phyloP scores from a whole-genome alignment of 2,888 invertebrate species.

The Drosophila macrospina region DNA sequence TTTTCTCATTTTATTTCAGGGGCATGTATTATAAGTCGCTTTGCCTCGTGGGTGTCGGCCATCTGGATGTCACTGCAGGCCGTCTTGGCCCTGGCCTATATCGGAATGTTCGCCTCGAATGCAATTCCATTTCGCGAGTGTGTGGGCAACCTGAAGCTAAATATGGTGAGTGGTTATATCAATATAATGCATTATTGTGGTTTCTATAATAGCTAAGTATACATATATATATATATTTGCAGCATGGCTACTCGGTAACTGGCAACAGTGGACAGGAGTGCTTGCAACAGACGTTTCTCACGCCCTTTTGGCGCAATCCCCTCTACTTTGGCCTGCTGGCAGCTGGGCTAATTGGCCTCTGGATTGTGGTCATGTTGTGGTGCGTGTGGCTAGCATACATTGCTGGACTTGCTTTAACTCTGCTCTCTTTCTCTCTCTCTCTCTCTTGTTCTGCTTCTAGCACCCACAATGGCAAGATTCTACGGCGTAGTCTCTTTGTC shows the following conservation, averaged over 20 bases:
- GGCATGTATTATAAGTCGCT: conserved; percentile 84
- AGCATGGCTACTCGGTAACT: conserved; percentile 82
- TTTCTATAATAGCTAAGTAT: neutral
- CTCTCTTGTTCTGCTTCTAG: conserved; percentile 54
- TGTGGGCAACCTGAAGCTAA: conserved; percentile 80
- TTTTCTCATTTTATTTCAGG: conserved; percentile 63
- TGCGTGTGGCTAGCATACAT: conserved; percentile 47
- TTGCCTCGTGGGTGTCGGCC: conserved; percentile 85
- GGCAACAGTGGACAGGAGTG: conserved; percentile 84
- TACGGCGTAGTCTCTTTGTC: conserved; percentile 83
- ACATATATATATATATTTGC: neutral
- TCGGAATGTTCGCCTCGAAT: conserved; percentile 84
- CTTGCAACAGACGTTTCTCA: conserved; percentile 84
- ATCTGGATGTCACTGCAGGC: conserved; percentile 85
- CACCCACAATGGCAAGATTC: conserved; percentile 84
- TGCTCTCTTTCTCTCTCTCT: neutral
- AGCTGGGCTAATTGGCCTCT: conserved; percentile 83
- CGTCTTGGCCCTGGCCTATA: conserved; percentile 83
- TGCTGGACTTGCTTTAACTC: neutral
- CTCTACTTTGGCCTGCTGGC: conserved; percentile 84
- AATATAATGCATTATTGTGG: neutral
- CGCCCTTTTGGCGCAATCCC: conserved; percentile 85
- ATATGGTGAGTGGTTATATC: conserved; percentile 65
- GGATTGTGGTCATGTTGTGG: conserved; percentile 85
- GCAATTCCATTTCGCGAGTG: conserved; percentile 84